These are phyloP conservation scores for Rousettus leschenaultii DNA, from an alignment of 2,113 vertebrate species.

Conservation along the genomic window DNA sequence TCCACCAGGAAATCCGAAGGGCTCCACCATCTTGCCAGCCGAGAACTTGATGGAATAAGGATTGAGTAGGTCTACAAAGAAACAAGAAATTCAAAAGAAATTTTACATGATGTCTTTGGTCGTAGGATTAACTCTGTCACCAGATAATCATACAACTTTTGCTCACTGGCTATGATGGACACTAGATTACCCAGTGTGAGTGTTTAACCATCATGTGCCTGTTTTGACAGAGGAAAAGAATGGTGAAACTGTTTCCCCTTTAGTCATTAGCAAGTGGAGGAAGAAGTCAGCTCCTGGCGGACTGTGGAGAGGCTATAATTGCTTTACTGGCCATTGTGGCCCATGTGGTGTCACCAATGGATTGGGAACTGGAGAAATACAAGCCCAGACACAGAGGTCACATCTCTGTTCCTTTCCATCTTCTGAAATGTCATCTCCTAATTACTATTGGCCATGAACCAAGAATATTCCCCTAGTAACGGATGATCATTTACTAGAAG, in stretches of 20 bases:
- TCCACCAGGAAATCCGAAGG: background rate
- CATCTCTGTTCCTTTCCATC: background rate
- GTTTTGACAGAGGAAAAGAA: background rate
- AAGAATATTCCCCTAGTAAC: background rate
- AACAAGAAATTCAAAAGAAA: background rate
- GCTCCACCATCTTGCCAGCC: background rate
- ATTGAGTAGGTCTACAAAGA: background rate
- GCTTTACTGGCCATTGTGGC: background rate
- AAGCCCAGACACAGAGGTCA: background rate
- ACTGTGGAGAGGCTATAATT: background rate
- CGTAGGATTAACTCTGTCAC: too few species aligned
- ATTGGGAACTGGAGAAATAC: background rate
- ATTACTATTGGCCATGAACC: conserved; percentile 2
- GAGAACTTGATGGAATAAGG: background rate
- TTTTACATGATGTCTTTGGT: background rate
- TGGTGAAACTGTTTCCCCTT: background rate
- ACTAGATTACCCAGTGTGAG: background rate
- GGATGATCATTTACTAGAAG: background rate
- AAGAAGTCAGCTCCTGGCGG: background rate
- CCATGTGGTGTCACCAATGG: background rate
- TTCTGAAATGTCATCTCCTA: conserved; percentile 30
- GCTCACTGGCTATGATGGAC: background rate
- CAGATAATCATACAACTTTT: too few species aligned
- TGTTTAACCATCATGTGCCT: fast-evolving
- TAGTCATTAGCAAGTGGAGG: background rate